Evolutionary conservation across 2,113 vertebrate species (phyloP), one percentile per base, ranked within the genome.

Genomic region (Seriola rivoliana): DNA sequence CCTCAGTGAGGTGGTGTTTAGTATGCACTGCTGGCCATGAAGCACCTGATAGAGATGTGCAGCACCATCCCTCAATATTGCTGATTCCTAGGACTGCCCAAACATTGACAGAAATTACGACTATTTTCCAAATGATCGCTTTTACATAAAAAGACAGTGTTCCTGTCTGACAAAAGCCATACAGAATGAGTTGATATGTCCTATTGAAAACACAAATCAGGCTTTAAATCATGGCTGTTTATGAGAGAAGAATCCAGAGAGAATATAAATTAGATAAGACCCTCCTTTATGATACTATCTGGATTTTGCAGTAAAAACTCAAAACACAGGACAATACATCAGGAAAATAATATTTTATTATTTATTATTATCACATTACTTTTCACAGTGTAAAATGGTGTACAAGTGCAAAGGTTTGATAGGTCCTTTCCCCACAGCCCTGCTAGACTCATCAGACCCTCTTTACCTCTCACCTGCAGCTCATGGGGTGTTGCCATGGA

Each of bases 401-500:
- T 72, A 23, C 42, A 71, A 78, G 67, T 71, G 38, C 82, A 89
- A 84, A 75, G 32, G 55, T 84, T 83, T 75, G 71, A 87, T 54
- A 81, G 75, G 78, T 74, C 76, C 81, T 40, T 83, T 91, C 91
- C 70, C 87, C 94, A 92, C 91, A 95, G 93, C 94, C 89, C 91
- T 92, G 92, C 90, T 91, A 73, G 82, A 85, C 81, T 89, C 80
- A 78, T 88, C 85, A 86, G 87, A 85, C 84, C 82, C 77, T 57
- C 59, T 89, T 90, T 90, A 85, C 84, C 84, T 87, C 84, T 85
- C 88, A 93, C 92, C 90, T 86, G 74, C 90, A 92, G 89, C 95
- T 95, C 95, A 95, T 96, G 94, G 94, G 89, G 89, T 89, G 92
- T 94, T 90, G 85, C 95, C 95, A 96, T 96, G 95, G 96, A 96